Percentiles rank a stretch among this genome's conserved stretches.
Conservation (phyloP, 2,888 invertebrate genomes). For the Drosophila percnosoma region DNA sequence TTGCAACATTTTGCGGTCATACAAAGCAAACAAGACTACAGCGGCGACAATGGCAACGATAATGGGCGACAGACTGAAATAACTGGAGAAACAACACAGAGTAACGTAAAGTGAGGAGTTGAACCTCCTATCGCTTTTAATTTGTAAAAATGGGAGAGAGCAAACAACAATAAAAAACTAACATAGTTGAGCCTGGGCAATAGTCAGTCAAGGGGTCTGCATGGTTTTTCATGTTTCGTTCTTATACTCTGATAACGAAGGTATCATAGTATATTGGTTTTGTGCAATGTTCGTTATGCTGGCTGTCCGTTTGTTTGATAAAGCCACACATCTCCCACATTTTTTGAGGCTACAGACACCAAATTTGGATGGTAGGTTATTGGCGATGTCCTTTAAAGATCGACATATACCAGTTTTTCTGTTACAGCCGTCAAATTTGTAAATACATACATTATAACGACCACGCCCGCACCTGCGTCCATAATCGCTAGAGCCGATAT, state of each 20-base stretch:
- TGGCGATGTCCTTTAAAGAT: not conserved
- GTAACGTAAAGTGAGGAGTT: conserved; percentile 14
- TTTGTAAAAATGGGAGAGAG: conserved; percentile 52
- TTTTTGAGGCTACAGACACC: not conserved
- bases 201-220: conserved; percentile 9
- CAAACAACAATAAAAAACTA: conserved; percentile 15
- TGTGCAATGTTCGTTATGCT: not conserved
- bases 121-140: conserved; percentile 57
- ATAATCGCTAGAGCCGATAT: not conserved
- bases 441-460: not conserved
- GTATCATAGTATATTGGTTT: not conserved
- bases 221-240: conserved; percentile 13
- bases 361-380: not conserved
- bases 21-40: conserved; percentile 39
- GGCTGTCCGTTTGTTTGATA: not conserved
- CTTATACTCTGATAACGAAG: not conserved
- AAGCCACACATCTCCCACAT: not conserved
- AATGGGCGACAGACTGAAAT: conserved; percentile 15
- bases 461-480: not conserved
- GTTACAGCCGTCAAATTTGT: not conserved
- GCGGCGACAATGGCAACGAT: conserved; percentile 12
- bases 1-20: conserved; percentile 43
- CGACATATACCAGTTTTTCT: not conserved
- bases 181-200: conserved; percentile 25
- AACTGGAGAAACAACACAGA: not conserved